These are phyloP conservation scores for Tetragonula carbonaria DNA, from an alignment of 2,888 invertebrate genomes.

Conservation along the genomic window DNA sequence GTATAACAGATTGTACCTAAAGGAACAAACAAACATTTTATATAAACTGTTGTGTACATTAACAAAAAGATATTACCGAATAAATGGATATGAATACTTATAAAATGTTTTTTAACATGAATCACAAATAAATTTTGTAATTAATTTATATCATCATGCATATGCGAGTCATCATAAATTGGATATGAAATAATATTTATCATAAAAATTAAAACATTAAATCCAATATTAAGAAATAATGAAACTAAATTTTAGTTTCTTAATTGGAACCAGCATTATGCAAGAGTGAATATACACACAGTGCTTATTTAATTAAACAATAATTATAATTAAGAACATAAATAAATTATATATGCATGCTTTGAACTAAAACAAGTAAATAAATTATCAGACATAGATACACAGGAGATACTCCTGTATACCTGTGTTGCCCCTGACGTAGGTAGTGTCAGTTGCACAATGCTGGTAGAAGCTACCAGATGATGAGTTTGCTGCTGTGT, in stretches of 20 bases:
- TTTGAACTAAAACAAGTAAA: conserved; percentile 53
- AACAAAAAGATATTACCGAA: conserved; percentile 14
- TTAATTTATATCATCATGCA: conserved; percentile 41
- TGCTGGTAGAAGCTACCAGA: conserved; percentile 88
- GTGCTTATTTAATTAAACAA: conserved; percentile 23
- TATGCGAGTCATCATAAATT: conserved; percentile 40
- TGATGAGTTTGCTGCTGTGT: conserved; percentile 84
- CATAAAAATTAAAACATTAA: background rate
- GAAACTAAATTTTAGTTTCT: conserved; percentile 18
- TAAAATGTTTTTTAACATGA: conserved; percentile 11
- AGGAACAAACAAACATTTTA: conserved; percentile 66
- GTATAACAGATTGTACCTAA: conserved; percentile 97
- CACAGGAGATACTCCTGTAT: conserved; percentile 81
- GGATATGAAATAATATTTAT: background rate
- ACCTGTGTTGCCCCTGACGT: conserved; percentile 81
- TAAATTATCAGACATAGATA: conserved; percentile 75
- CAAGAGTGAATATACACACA: conserved; percentile 67
- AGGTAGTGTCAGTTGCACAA: conserved; percentile 94
- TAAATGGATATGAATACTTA: conserved; percentile 22
- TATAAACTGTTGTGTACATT: background rate
- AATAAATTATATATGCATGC: conserved; percentile 64
- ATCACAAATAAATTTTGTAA: conserved; percentile 10
- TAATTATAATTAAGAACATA: conserved; percentile 43
- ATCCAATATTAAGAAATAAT: background rate
- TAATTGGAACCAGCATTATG: conserved; percentile 81